phyloP scores from a whole-genome alignment of 2,113 vertebrate genomes.

The Psammodynastes pulverulentus region DNA sequence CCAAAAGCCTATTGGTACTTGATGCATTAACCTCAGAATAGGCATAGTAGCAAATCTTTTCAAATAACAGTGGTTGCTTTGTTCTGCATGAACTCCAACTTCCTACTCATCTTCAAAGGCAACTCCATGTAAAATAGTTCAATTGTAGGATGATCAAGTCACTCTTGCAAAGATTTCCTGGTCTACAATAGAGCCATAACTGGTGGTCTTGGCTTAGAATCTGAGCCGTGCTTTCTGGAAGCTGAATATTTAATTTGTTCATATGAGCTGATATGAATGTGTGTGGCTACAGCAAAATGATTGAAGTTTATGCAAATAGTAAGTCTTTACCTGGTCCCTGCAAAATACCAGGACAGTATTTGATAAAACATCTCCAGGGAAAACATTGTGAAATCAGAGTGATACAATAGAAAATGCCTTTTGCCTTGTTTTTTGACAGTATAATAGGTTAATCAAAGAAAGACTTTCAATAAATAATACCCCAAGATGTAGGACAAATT shows the following conservation, averaged over 20 bases:
- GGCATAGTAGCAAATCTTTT: background rate
- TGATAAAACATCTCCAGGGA: background rate
- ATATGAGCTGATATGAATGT: background rate
- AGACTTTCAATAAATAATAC: background rate
- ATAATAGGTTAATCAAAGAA: background rate
- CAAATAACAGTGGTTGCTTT: background rate
- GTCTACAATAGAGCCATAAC: background rate
- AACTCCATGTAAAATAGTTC: background rate
- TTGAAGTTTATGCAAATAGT: background rate
- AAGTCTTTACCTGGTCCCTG: background rate
- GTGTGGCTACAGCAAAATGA: background rate
- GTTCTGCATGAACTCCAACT: background rate
- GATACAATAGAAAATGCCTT: background rate
- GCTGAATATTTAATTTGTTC: background rate
- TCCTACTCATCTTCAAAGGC: background rate
- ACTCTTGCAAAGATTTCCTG: background rate
- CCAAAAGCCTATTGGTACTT: background rate
- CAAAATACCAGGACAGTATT: background rate
- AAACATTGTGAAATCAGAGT: background rate
- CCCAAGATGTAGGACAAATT: background rate
- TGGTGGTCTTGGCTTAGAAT: background rate
- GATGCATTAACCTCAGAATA: background rate
- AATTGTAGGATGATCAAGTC: background rate
- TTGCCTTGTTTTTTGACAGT: background rate
- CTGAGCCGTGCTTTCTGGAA: background rate